Base-by-base conservation (phyloP, 2,113 vertebrate genomes). In the Chrysochloris asiatica region DNA sequence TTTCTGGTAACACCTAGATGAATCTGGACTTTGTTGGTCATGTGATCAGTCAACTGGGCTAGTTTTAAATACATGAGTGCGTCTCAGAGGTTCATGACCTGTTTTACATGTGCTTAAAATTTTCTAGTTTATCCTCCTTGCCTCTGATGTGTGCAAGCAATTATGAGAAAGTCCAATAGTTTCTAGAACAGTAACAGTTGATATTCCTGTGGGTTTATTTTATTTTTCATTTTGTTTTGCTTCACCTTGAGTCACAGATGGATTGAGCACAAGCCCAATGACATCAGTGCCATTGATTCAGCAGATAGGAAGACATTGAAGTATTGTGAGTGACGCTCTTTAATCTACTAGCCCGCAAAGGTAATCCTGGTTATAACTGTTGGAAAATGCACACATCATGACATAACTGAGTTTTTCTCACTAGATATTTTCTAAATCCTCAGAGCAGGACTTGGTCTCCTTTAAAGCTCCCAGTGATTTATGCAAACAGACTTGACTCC, bases 381-480 rank as follows among this genome's bases (percentile, higher is more conserved):
- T 93, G 88, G 87, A 82, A 95, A 86, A 85, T 52, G 90, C 43
- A 89, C 52, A 36, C 13, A 2, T 69, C 52, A 26, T 95, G 82
- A 90, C 26, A 92, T 72, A 69, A 90, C 56, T 26, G 43, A 38
- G 41, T 77, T 80, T 86, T 81, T 45, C 93, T 93, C 67, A n/a
- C 13, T 21, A 67, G 93, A 54, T 56, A 86, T 92, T 92, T 54
- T 80, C 89, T 89, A 95, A 96, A 95, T 96, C 96, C 90, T 86
- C 76, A 12, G 93, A 36, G 73, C 83, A 90, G 56, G 91, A 90
- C 69, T 47, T 83, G 63, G 80, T 94, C 93, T 96, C 78, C 84
- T 96, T 96, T 95, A 89, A 91, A 91, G 91, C 21, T 19, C 45
- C 56, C 11, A 0, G 77, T 82, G 92, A 83, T 93, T 96, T 86